phyloP scores from a whole-genome alignment of 2,797 vertebrate genomes.

The Anguilla pacifica region DNA sequence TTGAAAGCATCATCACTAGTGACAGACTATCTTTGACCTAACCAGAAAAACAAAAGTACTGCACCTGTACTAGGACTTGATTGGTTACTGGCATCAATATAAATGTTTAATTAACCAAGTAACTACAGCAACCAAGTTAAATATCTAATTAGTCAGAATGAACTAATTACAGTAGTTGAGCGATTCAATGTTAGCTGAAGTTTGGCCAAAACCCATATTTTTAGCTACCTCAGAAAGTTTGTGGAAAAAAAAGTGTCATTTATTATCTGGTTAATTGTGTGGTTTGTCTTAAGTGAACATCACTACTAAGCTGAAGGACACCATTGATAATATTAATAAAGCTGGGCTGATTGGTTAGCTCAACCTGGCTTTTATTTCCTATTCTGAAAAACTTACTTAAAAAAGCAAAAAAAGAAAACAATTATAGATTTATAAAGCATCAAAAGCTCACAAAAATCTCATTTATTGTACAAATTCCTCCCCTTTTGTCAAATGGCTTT shows the following conservation, averaged over 20 bases:
- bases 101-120: background rate
- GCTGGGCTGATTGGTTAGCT: background rate
- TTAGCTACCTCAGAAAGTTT: background rate
- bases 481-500: slow-evolving; percentile 12
- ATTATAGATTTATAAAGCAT: slow-evolving; percentile 12
- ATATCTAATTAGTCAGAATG: background rate
- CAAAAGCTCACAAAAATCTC: slow-evolving; percentile 22
- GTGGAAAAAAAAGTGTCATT: background rate
- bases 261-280: background rate
- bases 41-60: background rate
- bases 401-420: background rate
- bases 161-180: background rate
- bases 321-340: background rate
- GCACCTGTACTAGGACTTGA: background rate
- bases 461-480: slow-evolving; percentile 27
- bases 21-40: background rate
- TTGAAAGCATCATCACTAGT: background rate
- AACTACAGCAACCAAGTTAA: background rate
- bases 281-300: background rate
- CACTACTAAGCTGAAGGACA: background rate
- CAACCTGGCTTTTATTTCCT: slow-evolving; percentile 14
- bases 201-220: background rate
- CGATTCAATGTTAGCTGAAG: background rate
- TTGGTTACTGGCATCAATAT: background rate
- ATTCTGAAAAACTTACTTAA: background rate